These are phyloP conservation scores for Holcopasites calliopsidis DNA, from an alignment of 1,140 invertebrate species.

Conservation along the genomic window DNA sequence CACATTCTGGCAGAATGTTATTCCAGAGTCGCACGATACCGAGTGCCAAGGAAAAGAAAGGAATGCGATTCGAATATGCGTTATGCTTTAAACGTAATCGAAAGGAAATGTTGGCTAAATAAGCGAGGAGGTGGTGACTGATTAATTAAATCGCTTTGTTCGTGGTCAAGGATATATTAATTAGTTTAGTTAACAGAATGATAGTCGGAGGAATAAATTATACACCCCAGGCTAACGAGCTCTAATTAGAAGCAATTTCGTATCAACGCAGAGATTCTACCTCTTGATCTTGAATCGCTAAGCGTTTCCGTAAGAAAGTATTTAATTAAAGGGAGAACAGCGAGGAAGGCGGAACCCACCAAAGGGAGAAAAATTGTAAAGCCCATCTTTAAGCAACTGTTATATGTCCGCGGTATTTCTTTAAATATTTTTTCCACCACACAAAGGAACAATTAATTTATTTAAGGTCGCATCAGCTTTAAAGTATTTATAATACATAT, in stretches of 20 bases:
- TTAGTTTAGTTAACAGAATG: not conserved
- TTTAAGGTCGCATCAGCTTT: no score
- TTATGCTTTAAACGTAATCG: no score
- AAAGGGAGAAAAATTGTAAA: constrained; percentile 20
- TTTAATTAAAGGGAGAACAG: constrained; percentile 9
- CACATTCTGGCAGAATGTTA: constrained; percentile 38
- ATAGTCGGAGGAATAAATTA: not conserved
- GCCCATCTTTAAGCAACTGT: constrained; percentile 10
- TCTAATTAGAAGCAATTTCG: constrained; percentile 15
- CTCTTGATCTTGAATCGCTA: not conserved
- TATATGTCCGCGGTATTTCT: not conserved
- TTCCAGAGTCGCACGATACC: constrained; percentile 29
- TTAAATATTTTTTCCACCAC: not conserved
- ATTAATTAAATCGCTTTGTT: not conserved
- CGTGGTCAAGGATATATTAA: not conserved
- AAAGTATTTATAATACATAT: no score
- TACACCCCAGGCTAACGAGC: not conserved
- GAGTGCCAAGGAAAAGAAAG: not conserved
- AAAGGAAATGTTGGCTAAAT: not conserved
- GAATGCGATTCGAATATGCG: constrained; percentile 12
- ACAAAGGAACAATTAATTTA: no score
- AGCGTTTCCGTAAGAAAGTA: constrained; percentile 15
- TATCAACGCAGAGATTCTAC: constrained; percentile 4
- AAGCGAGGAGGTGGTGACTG: not conserved
- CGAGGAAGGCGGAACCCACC: not conserved